Conservation (phyloP, 1,140 invertebrate species). For the Aphaenogaster floridana region DNA sequence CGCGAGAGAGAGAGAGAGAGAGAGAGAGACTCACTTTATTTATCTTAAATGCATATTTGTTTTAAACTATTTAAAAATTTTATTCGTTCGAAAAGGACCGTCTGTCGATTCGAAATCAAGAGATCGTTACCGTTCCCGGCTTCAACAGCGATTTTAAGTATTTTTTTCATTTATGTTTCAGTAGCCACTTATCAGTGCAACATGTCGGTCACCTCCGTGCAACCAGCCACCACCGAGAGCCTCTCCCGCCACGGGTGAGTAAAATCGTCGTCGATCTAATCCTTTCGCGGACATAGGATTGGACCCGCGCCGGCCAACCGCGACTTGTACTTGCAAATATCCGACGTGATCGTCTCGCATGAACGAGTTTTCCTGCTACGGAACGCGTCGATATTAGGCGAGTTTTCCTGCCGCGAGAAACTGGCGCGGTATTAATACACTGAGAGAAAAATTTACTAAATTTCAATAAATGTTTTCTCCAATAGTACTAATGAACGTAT, state of each 20-base stretch:
- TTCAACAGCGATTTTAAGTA: slow-evolving; percentile 16
- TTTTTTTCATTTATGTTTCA: slow-evolving; percentile 75
- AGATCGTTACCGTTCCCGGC: neutral
- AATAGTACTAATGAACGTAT: too few species aligned
- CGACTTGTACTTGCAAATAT: slow-evolving; percentile 33
- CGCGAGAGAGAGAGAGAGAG: neutral
- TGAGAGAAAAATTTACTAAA: too few species aligned
- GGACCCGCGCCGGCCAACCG: neutral
- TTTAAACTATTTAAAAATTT: neutral
- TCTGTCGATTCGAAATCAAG: neutral
- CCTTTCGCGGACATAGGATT: slow-evolving; percentile 10
- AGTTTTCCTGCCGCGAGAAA: neutral
- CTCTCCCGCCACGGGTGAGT: slow-evolving; percentile 83
- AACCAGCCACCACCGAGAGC: slow-evolving; percentile 79
- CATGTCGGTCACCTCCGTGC: slow-evolving; percentile 82
- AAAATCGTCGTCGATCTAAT: slow-evolving; percentile 30
- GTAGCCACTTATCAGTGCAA: slow-evolving; percentile 73
- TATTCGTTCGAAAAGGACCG: neutral
- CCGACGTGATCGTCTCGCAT: neutral
- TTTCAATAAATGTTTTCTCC: too few species aligned
- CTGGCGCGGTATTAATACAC: too few species aligned
- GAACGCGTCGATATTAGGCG: neutral
- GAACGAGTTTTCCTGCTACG: slow-evolving; percentile 5
- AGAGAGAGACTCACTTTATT: neutral
- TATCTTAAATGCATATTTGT: neutral